phyloP scores from a whole-genome alignment of 2,797 vertebrate genomes.

The Picus viridis region DNA sequence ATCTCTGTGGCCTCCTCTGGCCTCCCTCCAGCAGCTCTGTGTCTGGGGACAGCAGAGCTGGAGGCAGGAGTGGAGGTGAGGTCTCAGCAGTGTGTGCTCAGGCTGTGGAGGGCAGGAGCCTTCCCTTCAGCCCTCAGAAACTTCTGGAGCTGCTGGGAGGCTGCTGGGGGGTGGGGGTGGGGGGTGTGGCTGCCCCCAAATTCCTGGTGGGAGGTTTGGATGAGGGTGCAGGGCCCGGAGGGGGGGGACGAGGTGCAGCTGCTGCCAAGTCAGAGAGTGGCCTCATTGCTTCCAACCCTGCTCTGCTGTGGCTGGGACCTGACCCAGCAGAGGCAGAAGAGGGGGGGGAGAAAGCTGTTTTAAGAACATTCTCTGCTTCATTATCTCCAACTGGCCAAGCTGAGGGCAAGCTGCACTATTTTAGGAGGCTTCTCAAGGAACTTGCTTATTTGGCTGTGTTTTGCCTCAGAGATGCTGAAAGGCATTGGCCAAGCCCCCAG shows the following conservation, averaged over 20 bases:
- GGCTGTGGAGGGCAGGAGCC: slow-evolving; percentile 17
- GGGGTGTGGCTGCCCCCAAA: slow-evolving; percentile 68
- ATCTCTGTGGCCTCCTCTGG: too few relatives aligned
- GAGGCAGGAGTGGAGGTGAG: too few relatives aligned
- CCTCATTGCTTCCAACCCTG: slow-evolving; percentile 56
- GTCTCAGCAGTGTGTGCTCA: too few relatives aligned
- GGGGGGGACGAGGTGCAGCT: not conserved
- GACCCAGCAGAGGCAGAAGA: slow-evolving; percentile 43
- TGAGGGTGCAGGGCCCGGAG: slow-evolving; percentile 54
- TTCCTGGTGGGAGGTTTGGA: slow-evolving; percentile 51
- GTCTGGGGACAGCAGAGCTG: too few relatives aligned
- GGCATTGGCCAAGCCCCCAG: not conserved
- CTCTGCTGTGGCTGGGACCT: slow-evolving; percentile 30
- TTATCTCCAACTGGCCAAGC: slow-evolving; percentile 1
- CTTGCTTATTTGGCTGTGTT: not conserved
- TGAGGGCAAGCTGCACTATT: slow-evolving; percentile 40
- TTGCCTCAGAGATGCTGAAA: not conserved
- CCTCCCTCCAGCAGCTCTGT: too few relatives aligned
- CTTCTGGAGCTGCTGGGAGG: slow-evolving; percentile 58
- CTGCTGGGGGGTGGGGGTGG: slow-evolving; percentile 25
- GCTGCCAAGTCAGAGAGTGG: slow-evolving; percentile 45
- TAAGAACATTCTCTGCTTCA: slow-evolving; percentile 38
- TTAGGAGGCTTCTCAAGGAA: slow-evolving; percentile 31
- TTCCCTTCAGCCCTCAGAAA: slow-evolving; percentile 42
- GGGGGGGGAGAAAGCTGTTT: not conserved